These are phyloP conservation scores for Periparus ater DNA, from an alignment of 2,797 vertebrate species.

Conservation along the genomic window DNA sequence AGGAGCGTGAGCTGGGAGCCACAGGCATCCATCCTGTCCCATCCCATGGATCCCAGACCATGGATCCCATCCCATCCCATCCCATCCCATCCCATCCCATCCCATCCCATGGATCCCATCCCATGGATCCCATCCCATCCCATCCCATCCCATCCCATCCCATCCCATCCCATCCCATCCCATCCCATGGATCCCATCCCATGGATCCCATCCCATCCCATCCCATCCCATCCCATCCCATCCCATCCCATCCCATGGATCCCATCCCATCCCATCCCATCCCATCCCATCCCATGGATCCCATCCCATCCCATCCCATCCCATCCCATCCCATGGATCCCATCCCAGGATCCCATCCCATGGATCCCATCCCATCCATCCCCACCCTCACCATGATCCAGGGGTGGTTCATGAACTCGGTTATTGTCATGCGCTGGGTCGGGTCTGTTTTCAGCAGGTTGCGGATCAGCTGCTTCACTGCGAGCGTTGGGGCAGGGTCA, in stretches of 20 bases:
- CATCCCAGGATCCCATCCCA: not conserved
- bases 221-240: not conserved
- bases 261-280: not conserved
- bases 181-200: not conserved
- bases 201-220: not conserved
- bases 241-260: not conserved
- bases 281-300: not conserved
- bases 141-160: not conserved
- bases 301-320: not conserved
- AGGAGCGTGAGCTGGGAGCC: not conserved
- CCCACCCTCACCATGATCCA: slow-evolving; percentile 91
- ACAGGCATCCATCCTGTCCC: not conserved
- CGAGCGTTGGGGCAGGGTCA: not conserved
- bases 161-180: not conserved
- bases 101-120: not conserved
- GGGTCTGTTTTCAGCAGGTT: slow-evolving; percentile 96
- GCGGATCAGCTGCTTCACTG: slow-evolving; percentile 94
- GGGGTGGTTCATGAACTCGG: slow-evolving; percentile 98
- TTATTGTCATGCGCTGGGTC: slow-evolving; percentile 96
- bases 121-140: not conserved
- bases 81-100: not conserved
- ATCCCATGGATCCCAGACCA: not conserved
- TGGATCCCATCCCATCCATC: not conserved
- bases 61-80: not conserved
- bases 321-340: not conserved